phyloP scores from a whole-genome alignment of 2,888 invertebrate genomes.

The Timema podura region DNA sequence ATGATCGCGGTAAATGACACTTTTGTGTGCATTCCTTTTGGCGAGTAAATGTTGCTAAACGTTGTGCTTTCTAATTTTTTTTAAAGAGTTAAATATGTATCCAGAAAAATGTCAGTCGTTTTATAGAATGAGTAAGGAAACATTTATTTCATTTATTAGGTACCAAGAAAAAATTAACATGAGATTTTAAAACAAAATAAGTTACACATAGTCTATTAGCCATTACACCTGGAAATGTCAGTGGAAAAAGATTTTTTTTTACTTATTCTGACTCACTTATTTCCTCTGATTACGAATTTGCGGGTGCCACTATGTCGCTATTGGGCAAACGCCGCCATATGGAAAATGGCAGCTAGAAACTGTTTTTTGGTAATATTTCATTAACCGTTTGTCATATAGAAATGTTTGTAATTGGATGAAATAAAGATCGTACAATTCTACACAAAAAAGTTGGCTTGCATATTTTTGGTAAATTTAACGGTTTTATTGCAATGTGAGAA shows the following conservation, averaged over 20 bases:
- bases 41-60: too few relatives aligned
- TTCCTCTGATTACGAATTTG: too few relatives aligned
- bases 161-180: background rate
- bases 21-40: too few relatives aligned
- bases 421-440: background rate
- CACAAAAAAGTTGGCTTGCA: slow-evolving; percentile 3
- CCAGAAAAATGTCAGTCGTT: too few relatives aligned
- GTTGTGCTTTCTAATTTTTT: too few relatives aligned
- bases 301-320: background rate
- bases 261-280: too few relatives aligned
- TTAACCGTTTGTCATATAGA: background rate
- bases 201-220: background rate
- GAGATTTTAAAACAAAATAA: slow-evolving; percentile 14
- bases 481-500: slow-evolving; percentile 9
- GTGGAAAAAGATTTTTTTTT: too few relatives aligned
- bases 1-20: too few relatives aligned
- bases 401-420: slow-evolving; percentile 7
- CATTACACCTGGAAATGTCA: too few relatives aligned
- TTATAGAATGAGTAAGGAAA: too few relatives aligned
- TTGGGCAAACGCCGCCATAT: slow-evolving; percentile 3
- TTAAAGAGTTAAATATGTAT: too few relatives aligned
- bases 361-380: slow-evolving; percentile 3
- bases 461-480: background rate
- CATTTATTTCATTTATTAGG: too few relatives aligned
- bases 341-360: background rate